phyloP scores from a whole-genome alignment of 1,140 invertebrate species.

The Macrobrachium rosenbergii region DNA sequence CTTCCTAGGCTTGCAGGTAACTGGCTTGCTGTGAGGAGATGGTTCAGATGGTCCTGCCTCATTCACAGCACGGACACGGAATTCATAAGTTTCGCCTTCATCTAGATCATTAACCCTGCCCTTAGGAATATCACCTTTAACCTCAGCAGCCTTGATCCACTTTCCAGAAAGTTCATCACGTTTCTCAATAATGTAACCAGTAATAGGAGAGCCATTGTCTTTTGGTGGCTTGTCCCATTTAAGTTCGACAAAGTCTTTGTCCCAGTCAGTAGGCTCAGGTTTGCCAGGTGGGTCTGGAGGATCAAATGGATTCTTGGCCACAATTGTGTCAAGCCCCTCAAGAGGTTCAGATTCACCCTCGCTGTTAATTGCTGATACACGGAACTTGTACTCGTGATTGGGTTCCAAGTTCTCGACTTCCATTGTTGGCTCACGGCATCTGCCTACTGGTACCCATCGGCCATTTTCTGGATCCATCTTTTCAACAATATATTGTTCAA shows the following conservation, averaged over 20 bases:
- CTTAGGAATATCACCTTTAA: slow-evolving; percentile 81
- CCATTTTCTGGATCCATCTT: slow-evolving; percentile 89
- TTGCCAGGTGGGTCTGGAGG: slow-evolving; percentile 91
- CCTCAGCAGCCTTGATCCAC: slow-evolving; percentile 89
- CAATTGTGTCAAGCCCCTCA: slow-evolving; percentile 87
- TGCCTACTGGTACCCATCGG: slow-evolving; percentile 86
- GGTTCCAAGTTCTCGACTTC: slow-evolving; percentile 88
- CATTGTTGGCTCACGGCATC: slow-evolving; percentile 85
- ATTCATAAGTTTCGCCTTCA: slow-evolving; percentile 89
- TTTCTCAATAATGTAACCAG: slow-evolving; percentile 94
- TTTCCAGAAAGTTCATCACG: slow-evolving; percentile 87
- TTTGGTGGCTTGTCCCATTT: slow-evolving; percentile 90
- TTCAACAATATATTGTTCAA: slow-evolving; percentile 91
- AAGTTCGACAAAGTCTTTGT: slow-evolving; percentile 93
- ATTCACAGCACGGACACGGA: slow-evolving; percentile 82
- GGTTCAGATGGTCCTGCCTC: slow-evolving; percentile 71
- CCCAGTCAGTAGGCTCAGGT: slow-evolving; percentile 93
- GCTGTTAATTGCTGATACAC: slow-evolving; percentile 94
- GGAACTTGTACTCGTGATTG: slow-evolving; percentile 96
- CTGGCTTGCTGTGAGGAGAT: slow-evolving; percentile 87
- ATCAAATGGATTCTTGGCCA: slow-evolving; percentile 98
- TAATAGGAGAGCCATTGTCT: slow-evolving; percentile 93
- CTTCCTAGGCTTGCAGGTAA: slow-evolving; percentile 89
- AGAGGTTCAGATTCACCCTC: slow-evolving; percentile 95
- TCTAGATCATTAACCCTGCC: slow-evolving; percentile 84